Base-by-base conservation (phyloP, 2,797 vertebrate species). In the Ctenosaura bakeri region DNA sequence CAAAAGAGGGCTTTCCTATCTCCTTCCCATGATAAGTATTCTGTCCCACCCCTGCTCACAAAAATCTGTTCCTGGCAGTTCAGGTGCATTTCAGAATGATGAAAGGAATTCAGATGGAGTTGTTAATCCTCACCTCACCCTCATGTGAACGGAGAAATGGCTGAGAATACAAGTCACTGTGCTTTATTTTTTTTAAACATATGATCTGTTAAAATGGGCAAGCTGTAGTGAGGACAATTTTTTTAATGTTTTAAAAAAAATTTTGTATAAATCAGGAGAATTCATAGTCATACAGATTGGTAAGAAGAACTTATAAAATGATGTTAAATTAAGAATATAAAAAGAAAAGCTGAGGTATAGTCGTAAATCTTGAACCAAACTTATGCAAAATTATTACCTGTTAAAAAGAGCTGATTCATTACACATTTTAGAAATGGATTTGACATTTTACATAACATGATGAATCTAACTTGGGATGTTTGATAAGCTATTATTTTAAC, bases 181-280 rank as follows among this genome's bases (percentile, higher is more conserved):
- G 26, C 4, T 5, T 42, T 89, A 46, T 6, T 46, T 78, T 87
- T 16, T 46, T 46, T 3, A 46, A 46, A 77, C 32, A 18, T 4
- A 74, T 83, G 54, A 73, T 38, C 29, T 71, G 0, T 88, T 89
- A 38, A 88, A 82, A 88, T 59, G 69, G 26, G 35, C 64, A 62
- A 50, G 22, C 4, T 16, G 35, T 42, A 64, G 42, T 50, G 29
- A n/a, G 42, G 35, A 35, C 52, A 59, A 73, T 52, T 69, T 38
- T 76, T 76, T 38, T 38, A 76, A 59, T 59, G 74, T 76, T 76
- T 42, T 76, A 42, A 76, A 76, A 35, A 59, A 56, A 20, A 3
- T 59, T 59, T 59, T 35, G 16, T 12, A 82, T n/a, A 26, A 29
- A 78, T 3, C 9, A 78, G 59, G 13, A 79, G 73, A 78, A 46